Conservation (phyloP, 2,888 invertebrate genomes). For the Thelaira solivaga region DNA sequence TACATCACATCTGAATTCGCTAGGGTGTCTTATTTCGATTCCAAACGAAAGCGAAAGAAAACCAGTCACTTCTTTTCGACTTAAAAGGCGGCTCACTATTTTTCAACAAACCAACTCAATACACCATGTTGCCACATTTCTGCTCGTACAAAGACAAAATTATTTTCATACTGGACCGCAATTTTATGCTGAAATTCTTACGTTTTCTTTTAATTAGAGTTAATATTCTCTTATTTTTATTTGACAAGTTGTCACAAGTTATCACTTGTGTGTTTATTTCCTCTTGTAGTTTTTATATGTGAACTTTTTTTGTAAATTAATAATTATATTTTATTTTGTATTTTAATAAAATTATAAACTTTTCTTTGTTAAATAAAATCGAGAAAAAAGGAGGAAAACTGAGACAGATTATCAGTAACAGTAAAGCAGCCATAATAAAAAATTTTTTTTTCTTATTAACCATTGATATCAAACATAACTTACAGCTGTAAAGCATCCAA, state of each 20-base stretch:
- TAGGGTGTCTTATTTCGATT: too few relatives aligned
- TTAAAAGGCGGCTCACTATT: too few relatives aligned
- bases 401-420: slow-evolving; percentile 31
- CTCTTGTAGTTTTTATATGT: not conserved
- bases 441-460: slow-evolving; percentile 9
- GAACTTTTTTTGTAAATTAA: slow-evolving; percentile 1
- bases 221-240: too few relatives aligned
- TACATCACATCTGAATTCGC: too few relatives aligned
- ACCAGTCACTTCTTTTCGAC: too few relatives aligned
- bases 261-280: not conserved
- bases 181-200: too few relatives aligned
- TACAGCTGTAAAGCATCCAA: slow-evolving; percentile 44
- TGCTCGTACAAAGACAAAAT: too few relatives aligned
- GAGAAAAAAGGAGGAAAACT: not conserved
- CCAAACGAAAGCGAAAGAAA: too few relatives aligned
- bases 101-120: too few relatives aligned
- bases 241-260: not conserved
- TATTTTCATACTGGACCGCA: too few relatives aligned
- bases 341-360: slow-evolving; percentile 2
- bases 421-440: slow-evolving; percentile 23
- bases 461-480: slow-evolving; percentile 50
- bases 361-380: slow-evolving; percentile 25
- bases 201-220: too few relatives aligned
- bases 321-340: slow-evolving; percentile 13
- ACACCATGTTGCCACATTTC: too few relatives aligned